These are phyloP conservation scores for Meta bourneti DNA, from an alignment of 2,888 invertebrate genomes.

Conservation along the genomic window DNA sequence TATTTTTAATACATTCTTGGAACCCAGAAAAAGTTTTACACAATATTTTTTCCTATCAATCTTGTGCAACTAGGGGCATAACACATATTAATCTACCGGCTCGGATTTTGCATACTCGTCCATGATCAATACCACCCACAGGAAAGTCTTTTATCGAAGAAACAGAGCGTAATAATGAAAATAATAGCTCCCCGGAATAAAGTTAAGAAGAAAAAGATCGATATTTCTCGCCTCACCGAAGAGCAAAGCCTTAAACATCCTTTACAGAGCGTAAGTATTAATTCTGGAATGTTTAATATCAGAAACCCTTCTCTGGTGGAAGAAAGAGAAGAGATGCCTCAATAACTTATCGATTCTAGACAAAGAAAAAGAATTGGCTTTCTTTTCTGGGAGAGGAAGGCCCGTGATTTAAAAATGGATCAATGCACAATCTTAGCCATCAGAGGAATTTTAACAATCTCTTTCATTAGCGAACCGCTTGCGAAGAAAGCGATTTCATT, in stretches of 20 bases:
- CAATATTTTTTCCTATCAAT: too few species aligned
- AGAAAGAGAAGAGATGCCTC: conserved; percentile 27
- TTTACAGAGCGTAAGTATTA: conserved; percentile 18
- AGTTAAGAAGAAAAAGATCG: background rate
- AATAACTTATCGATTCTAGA: conserved; percentile 28
- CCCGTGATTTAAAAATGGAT: conserved; percentile 34
- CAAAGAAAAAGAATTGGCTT: background rate
- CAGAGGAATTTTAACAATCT: conserved; percentile 36
- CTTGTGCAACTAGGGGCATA: too few species aligned
- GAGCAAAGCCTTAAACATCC: background rate
- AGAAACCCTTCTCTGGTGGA: background rate
- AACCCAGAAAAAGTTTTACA: too few species aligned
- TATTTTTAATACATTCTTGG: too few species aligned
- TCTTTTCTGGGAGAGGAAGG: conserved; percentile 10
- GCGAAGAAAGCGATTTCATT: conserved; percentile 36
- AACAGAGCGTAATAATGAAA: too few species aligned
- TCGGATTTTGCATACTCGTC: too few species aligned
- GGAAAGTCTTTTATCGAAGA: too few species aligned
- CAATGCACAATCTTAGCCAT: conserved; percentile 33
- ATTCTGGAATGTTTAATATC: conserved; percentile 46
- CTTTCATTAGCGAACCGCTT: conserved; percentile 42
- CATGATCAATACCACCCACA: too few species aligned
- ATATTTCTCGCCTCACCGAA: background rate
- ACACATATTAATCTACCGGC: too few species aligned
- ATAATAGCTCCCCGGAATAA: too few species aligned